Percentiles rank a stretch among this genome's conserved stretches.
Conservation (phyloP, 2,113 vertebrate genomes). For the Asarcornis scutulata region DNA sequence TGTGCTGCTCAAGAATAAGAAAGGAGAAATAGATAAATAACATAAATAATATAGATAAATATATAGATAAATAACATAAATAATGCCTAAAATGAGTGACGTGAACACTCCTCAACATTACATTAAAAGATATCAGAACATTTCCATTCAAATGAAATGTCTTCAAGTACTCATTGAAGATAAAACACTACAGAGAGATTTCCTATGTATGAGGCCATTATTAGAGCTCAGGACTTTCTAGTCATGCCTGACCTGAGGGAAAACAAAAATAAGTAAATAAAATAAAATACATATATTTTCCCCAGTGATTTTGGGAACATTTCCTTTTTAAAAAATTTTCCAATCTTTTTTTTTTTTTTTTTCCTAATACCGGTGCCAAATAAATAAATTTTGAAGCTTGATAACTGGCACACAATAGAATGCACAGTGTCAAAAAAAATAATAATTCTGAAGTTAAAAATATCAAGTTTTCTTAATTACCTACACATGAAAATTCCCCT, state of each 20-base stretch:
- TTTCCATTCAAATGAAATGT: not conserved
- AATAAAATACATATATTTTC: not conserved
- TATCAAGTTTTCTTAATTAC: not conserved
- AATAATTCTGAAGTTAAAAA: not conserved
- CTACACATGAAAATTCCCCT: slow-evolving; percentile 21
- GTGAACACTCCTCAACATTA: not conserved
- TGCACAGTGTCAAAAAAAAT: not conserved
- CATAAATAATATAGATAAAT: not conserved
- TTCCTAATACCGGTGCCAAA: not conserved
- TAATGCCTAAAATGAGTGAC: not conserved
- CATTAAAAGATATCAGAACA: not conserved
- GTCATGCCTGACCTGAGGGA: not conserved
- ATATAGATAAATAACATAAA: not conserved
- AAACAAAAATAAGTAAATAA: not conserved
- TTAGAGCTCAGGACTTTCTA: not conserved
- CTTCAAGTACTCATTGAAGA: not conserved
- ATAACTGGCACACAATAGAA: not conserved
- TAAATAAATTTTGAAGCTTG: not conserved
- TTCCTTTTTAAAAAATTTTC: not conserved
- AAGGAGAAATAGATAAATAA: not conserved
- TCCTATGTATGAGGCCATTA: not conserved
- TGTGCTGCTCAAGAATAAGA: not conserved
- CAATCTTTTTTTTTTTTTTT: no score
- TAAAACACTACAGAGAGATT: not conserved
- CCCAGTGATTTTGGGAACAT: not conserved